Evolutionary conservation across 2,113 vertebrate species (phyloP), one percentile per base, ranked within the genome.

Genomic region (Marcusenius ussheri): DNA sequence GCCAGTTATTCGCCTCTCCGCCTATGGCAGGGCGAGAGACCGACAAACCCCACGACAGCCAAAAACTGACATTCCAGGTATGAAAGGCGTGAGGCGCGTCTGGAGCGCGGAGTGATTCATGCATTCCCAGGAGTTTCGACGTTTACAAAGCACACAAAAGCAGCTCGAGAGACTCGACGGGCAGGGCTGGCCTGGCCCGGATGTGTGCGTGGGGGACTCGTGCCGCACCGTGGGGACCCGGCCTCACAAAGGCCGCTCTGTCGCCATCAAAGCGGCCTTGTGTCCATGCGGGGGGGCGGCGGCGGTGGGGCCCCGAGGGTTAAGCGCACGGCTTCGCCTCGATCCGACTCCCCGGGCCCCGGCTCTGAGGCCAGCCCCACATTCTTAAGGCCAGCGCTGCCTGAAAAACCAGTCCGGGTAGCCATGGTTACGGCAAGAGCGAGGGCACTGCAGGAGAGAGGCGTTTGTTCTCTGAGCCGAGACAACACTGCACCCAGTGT

Each of bases 361-460:
- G 89, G 19, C 89, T 83, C 90, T 90, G 90, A 93, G 91, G 92
- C 92, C 92, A 53, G 91, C 89, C 91, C 91, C 89, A 87, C 93
- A 95, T 94, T 92, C 89, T 94, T 93, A 92, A 94, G 94, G 93
- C 93, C 92, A 21, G 89, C 90, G 89, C 91, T 94, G 96, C 97
- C 95, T 56, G 97, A 97, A 97, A 97, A 98, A 98, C 98, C 97
- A 96, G 97, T 98, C 93, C 92, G 91, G 86, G 95, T 96, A 92
- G 93, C 94, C 94, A 92, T 95, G 95, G 96, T 94, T 94, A 95
- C 94, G 90, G 91, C 92, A 42, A 42, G 74, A 95, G 92, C 91
- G 91, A 95, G 92, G 92, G 91, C 93, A 94, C 92, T 88, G 90
- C 90, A 92, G 92, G 94, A 93, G 92, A 95, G 91, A 92, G 88